Evolutionary conservation across 1,140 invertebrate species (phyloP), one percentile per base, ranked within the genome.

Genomic region (Euwallacea fornicatus): DNA sequence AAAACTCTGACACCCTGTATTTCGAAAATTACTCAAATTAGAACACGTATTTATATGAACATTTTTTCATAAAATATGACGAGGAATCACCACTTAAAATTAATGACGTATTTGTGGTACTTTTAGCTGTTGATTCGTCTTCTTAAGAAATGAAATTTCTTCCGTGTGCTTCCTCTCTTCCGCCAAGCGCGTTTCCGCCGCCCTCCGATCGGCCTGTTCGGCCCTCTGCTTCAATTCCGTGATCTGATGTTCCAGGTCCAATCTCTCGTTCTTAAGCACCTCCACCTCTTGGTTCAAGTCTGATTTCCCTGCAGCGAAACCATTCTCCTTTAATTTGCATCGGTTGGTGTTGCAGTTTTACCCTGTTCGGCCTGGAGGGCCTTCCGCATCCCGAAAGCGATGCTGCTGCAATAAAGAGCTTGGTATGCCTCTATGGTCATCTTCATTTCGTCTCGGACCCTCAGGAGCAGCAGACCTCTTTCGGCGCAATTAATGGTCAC

Each of bases 401-500:
- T 94, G 68, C 96, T 96, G 82, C 95, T 98, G 82, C 98, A 97
- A 81, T 99, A 98, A 0, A 99, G 85, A 0, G 93, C 94, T 79
- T 91, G 89, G 79, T 98, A 99, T 0, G 97, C 95, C 76, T 95
- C 91, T 79, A 98, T 91, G 0, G 97, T 98, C 91, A 99, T 98
- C 71, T 91, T 86, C 61, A 98, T 90, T 85, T 99, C 97, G 82
- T 99, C 96, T 21, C 97, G 85, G 0, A 99, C 92, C 76, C 97
- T 86, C 21, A 98, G 82, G 10, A 99, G 83, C 2, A 99, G 82
- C 7, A 99, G 84, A n/a, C 98, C 98, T 74, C 97, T 86, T 84
- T 99, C 97, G 0, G 93, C 93, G 81, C 98, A 99, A 82, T 98
- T 98, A 10, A 99, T 94, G 3, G 97, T 98, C 9, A 98, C 95